Conservation (phyloP, 2,797 vertebrate species). For the Sebastes glaucus region DNA sequence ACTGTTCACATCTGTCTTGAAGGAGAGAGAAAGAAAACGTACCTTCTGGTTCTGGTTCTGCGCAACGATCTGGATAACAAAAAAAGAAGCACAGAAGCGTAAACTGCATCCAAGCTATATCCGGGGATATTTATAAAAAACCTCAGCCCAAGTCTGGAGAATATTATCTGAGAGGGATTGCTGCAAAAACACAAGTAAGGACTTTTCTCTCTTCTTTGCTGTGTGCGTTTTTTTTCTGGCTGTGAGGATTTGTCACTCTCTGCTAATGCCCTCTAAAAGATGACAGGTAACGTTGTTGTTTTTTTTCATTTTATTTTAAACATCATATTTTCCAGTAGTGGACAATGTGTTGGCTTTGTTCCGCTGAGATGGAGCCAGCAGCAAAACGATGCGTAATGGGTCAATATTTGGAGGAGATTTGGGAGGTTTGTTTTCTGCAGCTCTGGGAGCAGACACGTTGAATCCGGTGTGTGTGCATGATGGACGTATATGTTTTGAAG, state of each 20-base stretch:
- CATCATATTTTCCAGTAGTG: background rate
- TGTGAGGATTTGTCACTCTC: slow-evolving; percentile 21
- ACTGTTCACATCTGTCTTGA: slow-evolving; percentile 79
- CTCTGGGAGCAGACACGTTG: slow-evolving; percentile 47
- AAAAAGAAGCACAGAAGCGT: slow-evolving; percentile 20
- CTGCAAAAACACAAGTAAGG: slow-evolving; percentile 77
- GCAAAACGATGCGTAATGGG: slow-evolving; percentile 63
- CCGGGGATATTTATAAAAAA: slow-evolving; percentile 72
- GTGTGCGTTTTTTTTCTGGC: slow-evolving; percentile 12
- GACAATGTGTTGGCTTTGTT: slow-evolving; percentile 21
- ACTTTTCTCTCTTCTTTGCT: slow-evolving; percentile 68
- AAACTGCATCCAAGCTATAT: slow-evolving; percentile 39
- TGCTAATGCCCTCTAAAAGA: background rate
- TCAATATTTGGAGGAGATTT: slow-evolving; percentile 62
- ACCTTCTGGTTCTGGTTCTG: slow-evolving; percentile 38
- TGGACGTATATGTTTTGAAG: slow-evolving; percentile 33
- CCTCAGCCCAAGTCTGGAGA: slow-evolving; percentile 56
- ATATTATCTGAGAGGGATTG: slow-evolving; percentile 63
- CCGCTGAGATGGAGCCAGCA: slow-evolving; percentile 2
- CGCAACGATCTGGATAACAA: slow-evolving; percentile 71
- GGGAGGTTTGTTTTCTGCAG: slow-evolving; percentile 52
- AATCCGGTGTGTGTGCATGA: slow-evolving; percentile 1
- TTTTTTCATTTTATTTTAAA: background rate
- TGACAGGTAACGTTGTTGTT: slow-evolving; percentile 12
- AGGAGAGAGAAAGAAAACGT: slow-evolving; percentile 69